Evolutionary conservation across 2,888 invertebrate genomes (phyloP), one percentile per base, ranked within the genome.

Genomic region (Drosophila pseudotalamancana): DNA sequence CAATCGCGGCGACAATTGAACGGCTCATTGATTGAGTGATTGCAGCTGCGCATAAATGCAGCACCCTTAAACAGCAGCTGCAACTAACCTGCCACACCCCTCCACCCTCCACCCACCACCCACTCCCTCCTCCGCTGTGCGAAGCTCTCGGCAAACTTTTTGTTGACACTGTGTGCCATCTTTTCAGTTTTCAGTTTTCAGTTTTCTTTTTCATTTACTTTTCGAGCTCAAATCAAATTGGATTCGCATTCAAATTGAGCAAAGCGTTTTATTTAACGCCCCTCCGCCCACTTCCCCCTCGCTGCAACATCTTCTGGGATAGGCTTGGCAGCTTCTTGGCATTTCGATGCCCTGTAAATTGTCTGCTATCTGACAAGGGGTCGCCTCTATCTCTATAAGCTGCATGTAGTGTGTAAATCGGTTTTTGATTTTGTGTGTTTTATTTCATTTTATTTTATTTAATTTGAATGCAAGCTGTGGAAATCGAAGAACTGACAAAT

Each of bases 1-100:
- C 78, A 78, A 84, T 87, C 85, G 85, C 74, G 80, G 80, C 72
- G 80, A 85, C 85, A 84, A 80, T 85, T 85, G 83, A 86, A 77
- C 83, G 74, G 72, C 82, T 83, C 80, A 81, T 76, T 81, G 81
- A 86, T 86, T 85, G 81, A 79, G 69, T 84, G 84, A 81, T 78
- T 72, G 72, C 66, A 72, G 61, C 60, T 59, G 67, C 60, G 76
- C 76, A 74, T 74, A 72, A 74, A 74, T 74, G 76, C 76, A 74
- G 74, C 59, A 59, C 34, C 53, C 71, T 74, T 59, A 67, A 56
- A 54, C 54, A 61, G 35, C 51, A 34, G 29, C 40, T 29, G 14
- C n/a, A n/a, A 31, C 1, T 18, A 1, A 6, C 51, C 35, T 18
- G 8, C 31, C 19, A 23, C 31, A 9, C 6, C 32, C 5, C 8